A percentile compares a stretch with the other conserved stretches of the same genome.
phyloP scores from a whole-genome alignment of 1,140 invertebrate species.

The Pseudomyrmex sp. region DNA sequence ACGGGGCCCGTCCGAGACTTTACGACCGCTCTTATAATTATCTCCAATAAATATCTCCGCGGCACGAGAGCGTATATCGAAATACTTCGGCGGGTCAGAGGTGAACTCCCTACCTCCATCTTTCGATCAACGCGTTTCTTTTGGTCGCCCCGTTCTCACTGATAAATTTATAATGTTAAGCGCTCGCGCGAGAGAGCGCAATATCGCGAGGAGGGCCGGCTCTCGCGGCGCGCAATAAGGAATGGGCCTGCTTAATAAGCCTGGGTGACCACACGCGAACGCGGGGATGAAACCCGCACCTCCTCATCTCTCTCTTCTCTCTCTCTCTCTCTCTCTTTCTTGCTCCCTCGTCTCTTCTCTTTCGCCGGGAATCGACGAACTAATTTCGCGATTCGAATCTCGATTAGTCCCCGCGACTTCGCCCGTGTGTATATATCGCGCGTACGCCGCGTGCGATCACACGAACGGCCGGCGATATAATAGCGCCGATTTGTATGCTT shows the following conservation, averaged over 20 bases:
- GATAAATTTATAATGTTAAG: conserved; percentile 84
- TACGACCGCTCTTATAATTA: conserved; percentile 85
- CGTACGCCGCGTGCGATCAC: conserved; percentile 23
- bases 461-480: neutral
- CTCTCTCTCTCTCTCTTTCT: neutral
- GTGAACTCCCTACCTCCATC: conserved; percentile 81
- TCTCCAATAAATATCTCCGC: conserved; percentile 85
- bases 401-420: conserved; percentile 62
- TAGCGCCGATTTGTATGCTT: conserved; percentile 46
- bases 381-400: conserved; percentile 76
- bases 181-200: conserved; percentile 39
- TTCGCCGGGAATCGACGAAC: conserved; percentile 64
- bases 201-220: conserved; percentile 51
- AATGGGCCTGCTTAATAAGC: conserved; percentile 74
- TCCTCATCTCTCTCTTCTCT: neutral
- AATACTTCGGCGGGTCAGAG: conserved; percentile 82
- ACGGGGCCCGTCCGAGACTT: conserved; percentile 79
- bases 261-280: conserved; percentile 75
- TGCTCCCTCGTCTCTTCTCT: neutral
- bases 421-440: conserved; percentile 23
- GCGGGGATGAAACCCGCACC: conserved; percentile 32
- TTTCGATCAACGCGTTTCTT: conserved; percentile 83
- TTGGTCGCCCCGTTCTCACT: conserved; percentile 79
- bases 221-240: conserved; percentile 56
- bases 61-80: conserved; percentile 83